These are phyloP conservation scores for Empis stercorea DNA, from an alignment of 2,888 invertebrate genomes.

Conservation along the genomic window DNA sequence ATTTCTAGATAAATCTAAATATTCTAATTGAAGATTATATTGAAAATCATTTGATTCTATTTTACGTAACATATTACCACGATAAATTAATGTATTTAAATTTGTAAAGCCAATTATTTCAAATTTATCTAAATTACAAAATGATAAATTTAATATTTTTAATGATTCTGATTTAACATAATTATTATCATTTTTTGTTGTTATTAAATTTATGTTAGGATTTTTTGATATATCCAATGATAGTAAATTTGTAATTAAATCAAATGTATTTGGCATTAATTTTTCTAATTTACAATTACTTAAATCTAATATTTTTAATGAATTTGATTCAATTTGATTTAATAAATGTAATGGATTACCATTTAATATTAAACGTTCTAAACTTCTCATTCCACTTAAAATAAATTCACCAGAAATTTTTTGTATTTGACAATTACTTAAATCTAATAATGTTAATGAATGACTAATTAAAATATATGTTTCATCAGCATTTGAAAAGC, in stretches of 20 bases:
- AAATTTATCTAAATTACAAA: constrained; percentile 46
- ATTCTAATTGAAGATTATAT: constrained; percentile 46
- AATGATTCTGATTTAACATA: constrained; percentile 41
- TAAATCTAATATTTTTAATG: constrained; percentile 42
- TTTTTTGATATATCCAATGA: constrained; percentile 50
- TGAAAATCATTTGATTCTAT: constrained; percentile 44
- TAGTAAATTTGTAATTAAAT: constrained; percentile 44
- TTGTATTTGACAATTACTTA: constrained; percentile 48
- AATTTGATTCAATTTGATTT: constrained; percentile 39
- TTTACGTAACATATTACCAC: constrained; percentile 49
- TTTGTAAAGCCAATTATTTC: constrained; percentile 49
- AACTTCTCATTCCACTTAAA: constrained; percentile 37
- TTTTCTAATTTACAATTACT: constrained; percentile 44
- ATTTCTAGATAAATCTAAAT: constrained; percentile 53
- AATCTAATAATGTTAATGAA: constrained; percentile 44
- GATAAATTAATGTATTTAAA: constrained; percentile 44
- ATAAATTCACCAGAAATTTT: constrained; percentile 37
- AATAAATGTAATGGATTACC: constrained; percentile 41
- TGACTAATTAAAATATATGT: constrained; percentile 44
- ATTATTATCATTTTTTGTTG: constrained; percentile 22
- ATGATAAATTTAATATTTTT: constrained; percentile 45
- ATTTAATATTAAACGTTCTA: constrained; percentile 42
- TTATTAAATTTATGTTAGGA: constrained; percentile 36
- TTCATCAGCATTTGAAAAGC: constrained; percentile 39
- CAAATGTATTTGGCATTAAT: constrained; percentile 41